These are phyloP conservation scores for Phylloscopus trochiloides DNA, from an alignment of 2,113 vertebrate genomes.

Conservation along the genomic window DNA sequence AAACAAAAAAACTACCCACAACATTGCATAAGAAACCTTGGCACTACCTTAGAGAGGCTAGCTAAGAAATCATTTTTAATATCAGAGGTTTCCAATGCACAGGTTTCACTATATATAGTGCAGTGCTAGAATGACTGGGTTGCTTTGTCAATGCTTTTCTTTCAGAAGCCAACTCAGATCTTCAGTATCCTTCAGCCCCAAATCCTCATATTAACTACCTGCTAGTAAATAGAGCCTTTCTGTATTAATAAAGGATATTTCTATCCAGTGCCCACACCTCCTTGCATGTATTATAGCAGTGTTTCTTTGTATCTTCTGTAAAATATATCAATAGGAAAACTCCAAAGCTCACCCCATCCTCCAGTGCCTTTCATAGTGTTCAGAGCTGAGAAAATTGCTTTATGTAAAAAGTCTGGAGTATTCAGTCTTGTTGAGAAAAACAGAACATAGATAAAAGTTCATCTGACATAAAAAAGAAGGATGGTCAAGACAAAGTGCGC, in stretches of 20 bases:
- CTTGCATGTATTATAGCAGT: not conserved
- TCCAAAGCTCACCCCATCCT: not conserved
- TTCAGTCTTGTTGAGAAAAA: slow-evolving; percentile 15
- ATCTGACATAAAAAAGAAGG: not conserved
- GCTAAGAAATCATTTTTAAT: not conserved
- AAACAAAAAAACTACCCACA: not conserved
- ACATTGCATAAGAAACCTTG: not conserved
- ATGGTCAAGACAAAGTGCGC: slow-evolving; percentile 37
- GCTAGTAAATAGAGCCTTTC: not conserved
- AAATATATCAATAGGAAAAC: slow-evolving; percentile 1
- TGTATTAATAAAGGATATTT: not conserved
- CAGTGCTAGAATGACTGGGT: not conserved
- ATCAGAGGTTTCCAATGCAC: not conserved
- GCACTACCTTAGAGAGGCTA: not conserved
- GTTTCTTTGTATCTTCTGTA: not conserved
- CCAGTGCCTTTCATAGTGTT: not conserved
- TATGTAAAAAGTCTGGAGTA: slow-evolving; percentile 3
- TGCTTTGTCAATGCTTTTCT: slow-evolving; percentile 2
- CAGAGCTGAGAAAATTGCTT: not conserved
- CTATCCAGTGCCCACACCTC: not conserved
- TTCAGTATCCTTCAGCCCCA: not conserved
- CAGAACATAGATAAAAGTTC: slow-evolving; percentile 44
- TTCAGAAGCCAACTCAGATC: not conserved
- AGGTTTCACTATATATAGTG: not conserved
- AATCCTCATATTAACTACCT: not conserved